Evolutionary conservation across 64 coral and sea anemone genomes (phyloP).

Genomic region (Stichodactyla mertensii): DNA sequence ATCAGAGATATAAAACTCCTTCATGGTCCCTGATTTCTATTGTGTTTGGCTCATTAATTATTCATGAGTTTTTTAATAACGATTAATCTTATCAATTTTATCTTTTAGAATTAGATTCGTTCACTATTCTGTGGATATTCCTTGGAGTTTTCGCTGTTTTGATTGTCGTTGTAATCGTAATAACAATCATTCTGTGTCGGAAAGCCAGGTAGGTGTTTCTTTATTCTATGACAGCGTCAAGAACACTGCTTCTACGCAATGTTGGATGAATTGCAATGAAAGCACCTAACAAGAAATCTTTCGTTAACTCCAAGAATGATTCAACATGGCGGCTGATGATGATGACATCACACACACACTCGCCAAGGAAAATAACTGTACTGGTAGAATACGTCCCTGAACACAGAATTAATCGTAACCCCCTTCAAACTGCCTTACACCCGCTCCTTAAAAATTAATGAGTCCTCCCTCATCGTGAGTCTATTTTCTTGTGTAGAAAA

Average conservation of each 20-base stretch:
- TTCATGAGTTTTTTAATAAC: neutral
- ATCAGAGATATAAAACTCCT: too few species aligned
- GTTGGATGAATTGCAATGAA: neutral
- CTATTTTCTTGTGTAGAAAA: neutral
- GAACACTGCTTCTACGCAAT: neutral
- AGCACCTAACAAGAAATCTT: neutral
- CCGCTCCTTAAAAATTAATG: too few species aligned
- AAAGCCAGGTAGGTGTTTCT: neutral
- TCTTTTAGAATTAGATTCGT: neutral
- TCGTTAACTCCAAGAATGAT: neutral
- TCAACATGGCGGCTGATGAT: neutral
- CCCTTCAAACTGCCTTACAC: too few species aligned
- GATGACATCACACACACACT: too few species aligned
- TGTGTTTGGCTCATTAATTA: too few species aligned
- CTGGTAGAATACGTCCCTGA: too few species aligned
- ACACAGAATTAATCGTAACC: too few species aligned
- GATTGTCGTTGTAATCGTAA: neutral
- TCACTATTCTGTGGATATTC: neutral
- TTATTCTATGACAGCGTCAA: neutral
- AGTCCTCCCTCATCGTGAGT: neutral
- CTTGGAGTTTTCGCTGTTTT: neutral
- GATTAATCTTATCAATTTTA: neutral
- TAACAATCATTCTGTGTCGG: neutral
- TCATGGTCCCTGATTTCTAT: too few species aligned
- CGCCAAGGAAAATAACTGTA: too few species aligned